Evolutionary conservation across 2,888 invertebrate species (phyloP).

Genomic region (Machimus rusticus): DNA sequence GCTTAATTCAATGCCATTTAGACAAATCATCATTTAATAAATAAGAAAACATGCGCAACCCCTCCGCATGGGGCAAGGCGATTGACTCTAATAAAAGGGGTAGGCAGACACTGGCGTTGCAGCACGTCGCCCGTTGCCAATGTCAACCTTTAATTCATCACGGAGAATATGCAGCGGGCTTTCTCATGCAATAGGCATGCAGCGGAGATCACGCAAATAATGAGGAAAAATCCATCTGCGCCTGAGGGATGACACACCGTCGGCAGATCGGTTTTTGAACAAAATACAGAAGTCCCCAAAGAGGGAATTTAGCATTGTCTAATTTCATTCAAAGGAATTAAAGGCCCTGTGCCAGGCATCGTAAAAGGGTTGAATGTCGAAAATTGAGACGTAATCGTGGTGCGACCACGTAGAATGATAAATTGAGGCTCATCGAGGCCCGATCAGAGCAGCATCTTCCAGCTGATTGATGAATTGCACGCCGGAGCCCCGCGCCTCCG

Average conservation of each 20-base stretch:
- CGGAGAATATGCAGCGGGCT: neutral
- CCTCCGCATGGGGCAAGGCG: neutral
- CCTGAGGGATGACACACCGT: neutral
- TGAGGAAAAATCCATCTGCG: slow-evolving; percentile 14
- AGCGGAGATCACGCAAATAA: neutral
- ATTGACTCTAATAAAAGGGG: slow-evolving; percentile 2
- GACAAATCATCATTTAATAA: slow-evolving; percentile 46
- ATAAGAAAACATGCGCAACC: slow-evolving; percentile 41
- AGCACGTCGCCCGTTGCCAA: neutral
- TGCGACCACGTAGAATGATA: slow-evolving; percentile 13
- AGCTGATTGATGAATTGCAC: neutral
- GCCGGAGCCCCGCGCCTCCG: neutral
- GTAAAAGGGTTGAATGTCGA: slow-evolving; percentile 1
- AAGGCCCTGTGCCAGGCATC: neutral
- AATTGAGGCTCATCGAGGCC: neutral
- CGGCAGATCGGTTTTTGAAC: neutral
- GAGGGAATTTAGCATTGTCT: neutral
- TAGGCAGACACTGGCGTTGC: neutral
- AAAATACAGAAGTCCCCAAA: neutral
- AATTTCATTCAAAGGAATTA: neutral
- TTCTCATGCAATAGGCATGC: neutral
- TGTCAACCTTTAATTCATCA: neutral
- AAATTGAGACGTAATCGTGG: slow-evolving; percentile 32
- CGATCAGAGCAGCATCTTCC: neutral
- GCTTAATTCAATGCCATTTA: slow-evolving; percentile 41